phyloP scores from a whole-genome alignment of 2,888 invertebrate genomes.

The Opisthograptis luteolata region DNA sequence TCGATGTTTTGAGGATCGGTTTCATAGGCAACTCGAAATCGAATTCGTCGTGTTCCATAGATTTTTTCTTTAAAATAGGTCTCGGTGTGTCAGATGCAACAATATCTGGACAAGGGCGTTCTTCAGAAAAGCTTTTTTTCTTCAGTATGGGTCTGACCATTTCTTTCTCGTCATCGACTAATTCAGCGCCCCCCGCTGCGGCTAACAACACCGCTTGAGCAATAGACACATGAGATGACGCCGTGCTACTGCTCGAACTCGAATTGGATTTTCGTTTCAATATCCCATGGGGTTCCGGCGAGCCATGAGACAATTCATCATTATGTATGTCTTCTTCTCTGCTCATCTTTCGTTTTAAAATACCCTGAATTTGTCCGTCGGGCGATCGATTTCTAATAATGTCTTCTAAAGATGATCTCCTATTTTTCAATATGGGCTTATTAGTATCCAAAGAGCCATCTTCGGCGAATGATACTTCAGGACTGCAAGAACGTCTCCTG shows the following conservation, averaged over 20 bases:
- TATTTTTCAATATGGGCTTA: conserved; percentile 87
- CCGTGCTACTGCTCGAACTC: conserved; percentile 86
- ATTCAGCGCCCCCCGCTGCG: conserved; percentile 85
- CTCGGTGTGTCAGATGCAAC: conserved; percentile 81
- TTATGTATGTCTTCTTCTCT: conserved; percentile 86
- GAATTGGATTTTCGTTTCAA: conserved; percentile 91
- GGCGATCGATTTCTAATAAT: conserved; percentile 86
- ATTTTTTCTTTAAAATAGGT: conserved; percentile 95
- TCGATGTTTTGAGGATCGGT: conserved; percentile 91
- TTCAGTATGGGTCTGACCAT: conserved; percentile 91
- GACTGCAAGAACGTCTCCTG: conserved; percentile 87
- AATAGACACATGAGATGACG: conserved; percentile 87
- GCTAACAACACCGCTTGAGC: conserved; percentile 87
- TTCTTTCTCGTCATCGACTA: conserved; percentile 84
- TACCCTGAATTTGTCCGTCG: conserved; percentile 86
- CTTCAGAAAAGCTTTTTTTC: conserved; percentile 91
- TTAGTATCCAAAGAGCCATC: conserved; percentile 83
- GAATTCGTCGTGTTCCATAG: conserved; percentile 89
- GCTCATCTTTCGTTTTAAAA: conserved; percentile 88
- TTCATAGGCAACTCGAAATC: conserved; percentile 89
- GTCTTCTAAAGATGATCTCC: conserved; percentile 89
- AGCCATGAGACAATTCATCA: conserved; percentile 85
- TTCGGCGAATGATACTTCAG: conserved; percentile 86
- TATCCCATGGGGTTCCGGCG: conserved; percentile 90
- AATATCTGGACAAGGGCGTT: conserved; percentile 82